A percentile compares a stretch with the other conserved stretches of the same genome.
Conservation (phyloP, 2,113 vertebrate species). For the Myotis lucifugus region DNA sequence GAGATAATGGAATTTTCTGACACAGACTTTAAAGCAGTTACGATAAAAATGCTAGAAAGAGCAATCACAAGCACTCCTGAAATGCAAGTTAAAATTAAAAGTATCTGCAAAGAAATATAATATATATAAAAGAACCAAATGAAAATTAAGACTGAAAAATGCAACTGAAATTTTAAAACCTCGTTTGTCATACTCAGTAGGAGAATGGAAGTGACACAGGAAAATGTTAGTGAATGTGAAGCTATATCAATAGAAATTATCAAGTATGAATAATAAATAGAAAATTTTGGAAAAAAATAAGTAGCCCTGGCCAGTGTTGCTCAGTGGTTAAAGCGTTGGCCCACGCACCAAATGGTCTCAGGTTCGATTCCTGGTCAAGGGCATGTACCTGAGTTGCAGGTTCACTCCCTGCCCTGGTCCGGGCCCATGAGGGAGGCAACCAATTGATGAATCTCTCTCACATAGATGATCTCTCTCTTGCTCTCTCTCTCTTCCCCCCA, state of each 20-base stretch:
- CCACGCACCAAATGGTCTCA: too few relatives aligned
- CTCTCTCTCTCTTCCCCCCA: too few relatives aligned
- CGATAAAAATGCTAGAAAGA: not conserved
- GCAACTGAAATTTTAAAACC: not conserved
- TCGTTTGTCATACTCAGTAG: not conserved
- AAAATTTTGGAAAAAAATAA: not conserved
- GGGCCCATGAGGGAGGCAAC: too few relatives aligned
- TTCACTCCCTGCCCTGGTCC: too few relatives aligned
- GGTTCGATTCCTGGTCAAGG: too few relatives aligned
- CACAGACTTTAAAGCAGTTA: not conserved
- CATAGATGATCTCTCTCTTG: too few relatives aligned
- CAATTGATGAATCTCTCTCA: too few relatives aligned
- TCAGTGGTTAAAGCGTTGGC: too few relatives aligned
- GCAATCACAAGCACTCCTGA: not conserved
- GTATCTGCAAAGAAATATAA: not conserved
- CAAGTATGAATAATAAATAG: not conserved
- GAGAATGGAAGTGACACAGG: not conserved
- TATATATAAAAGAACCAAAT: not conserved
- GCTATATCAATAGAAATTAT: not conserved
- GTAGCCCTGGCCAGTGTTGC: too few relatives aligned
- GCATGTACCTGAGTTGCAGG: too few relatives aligned
- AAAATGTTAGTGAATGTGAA: not conserved
- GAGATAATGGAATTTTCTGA: constrained; percentile 1
- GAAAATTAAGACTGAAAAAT: not conserved
- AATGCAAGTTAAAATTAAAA: constrained; percentile 20